Conservation (phyloP, 2,888 invertebrate genomes). For the Cheiracanthium punctorium region DNA sequence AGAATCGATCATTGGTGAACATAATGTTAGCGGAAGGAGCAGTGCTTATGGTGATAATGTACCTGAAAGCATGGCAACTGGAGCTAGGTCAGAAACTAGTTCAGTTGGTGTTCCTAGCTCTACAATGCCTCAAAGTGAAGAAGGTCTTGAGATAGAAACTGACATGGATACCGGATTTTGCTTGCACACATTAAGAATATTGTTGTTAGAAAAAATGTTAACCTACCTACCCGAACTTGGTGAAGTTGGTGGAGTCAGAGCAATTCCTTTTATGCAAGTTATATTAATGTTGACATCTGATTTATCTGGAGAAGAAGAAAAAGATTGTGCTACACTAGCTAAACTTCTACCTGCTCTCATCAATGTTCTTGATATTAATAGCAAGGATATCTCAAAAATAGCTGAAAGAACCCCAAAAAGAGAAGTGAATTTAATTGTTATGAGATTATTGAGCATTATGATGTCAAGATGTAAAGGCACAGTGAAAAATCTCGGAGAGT, state of each 20-base stretch:
- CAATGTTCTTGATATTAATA: constrained; percentile 75
- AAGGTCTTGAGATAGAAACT: constrained; percentile 75
- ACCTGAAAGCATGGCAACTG: constrained; percentile 78
- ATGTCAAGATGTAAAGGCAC: constrained; percentile 84
- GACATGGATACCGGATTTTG: constrained; percentile 75
- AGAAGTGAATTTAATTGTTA: constrained; percentile 91
- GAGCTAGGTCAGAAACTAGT: constrained; percentile 80
- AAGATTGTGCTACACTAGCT: constrained; percentile 86
- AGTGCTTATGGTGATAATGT: constrained; percentile 90
- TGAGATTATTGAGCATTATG: constrained; percentile 88
- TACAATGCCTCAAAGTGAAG: constrained; percentile 73
- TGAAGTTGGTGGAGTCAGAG: constrained; percentile 87
- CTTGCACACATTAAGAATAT: constrained; percentile 83
- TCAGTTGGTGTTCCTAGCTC: constrained; percentile 78
- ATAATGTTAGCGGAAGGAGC: constrained; percentile 91
- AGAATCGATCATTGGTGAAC: constrained; percentile 89
- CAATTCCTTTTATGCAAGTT: constrained; percentile 94
- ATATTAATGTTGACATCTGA: constrained; percentile 92
- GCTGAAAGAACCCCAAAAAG: constrained; percentile 84
- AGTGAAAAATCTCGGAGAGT: constrained; percentile 50
- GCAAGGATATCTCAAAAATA: constrained; percentile 68
- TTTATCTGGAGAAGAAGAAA: constrained; percentile 88
- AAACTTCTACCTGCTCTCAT: constrained; percentile 85
- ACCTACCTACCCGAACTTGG: constrained; percentile 86
- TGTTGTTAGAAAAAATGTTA: constrained; percentile 85